Base-by-base conservation (phyloP, 2,113 vertebrate genomes). In the Seriola aureovittata region DNA sequence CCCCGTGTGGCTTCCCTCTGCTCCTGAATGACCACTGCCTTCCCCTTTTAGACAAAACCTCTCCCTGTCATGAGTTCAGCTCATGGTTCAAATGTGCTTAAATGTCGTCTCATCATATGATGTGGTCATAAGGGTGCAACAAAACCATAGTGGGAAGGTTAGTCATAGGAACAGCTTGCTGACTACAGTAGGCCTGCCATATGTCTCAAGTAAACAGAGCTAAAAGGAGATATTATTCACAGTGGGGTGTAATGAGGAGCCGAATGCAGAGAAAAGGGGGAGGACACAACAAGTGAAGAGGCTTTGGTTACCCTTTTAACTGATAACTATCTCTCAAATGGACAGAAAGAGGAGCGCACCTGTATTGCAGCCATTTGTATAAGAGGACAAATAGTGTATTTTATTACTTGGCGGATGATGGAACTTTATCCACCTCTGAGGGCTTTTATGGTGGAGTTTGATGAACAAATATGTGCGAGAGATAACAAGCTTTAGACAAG, bases 271-370 rank as follows among this genome's bases (percentile, higher is more conserved):
- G 73, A n/a, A 75, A 55, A 81, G 44, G 52, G 65, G 32, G 74
- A 69, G 74, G 81, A 34, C 40, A 52, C 14, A 55, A 87, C 84
- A 72, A 93, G 86, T 67, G 71, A 82, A 74, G 82, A 77, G 87
- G 90, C 81, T 93, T 91, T 88, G 78, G 93, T 94, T 94, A 94
- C 93, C 85, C 81, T 91, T 91, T 93, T 91, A 91, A 93, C 90
- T 89, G 93, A 94, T 93, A 80, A 87, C 81, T 74, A 94, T 94
- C 93, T 93, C 87, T 90, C 81, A 90, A 87, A 91, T 70, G 71
- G 84, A 90, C 69, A 82, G 79, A 86, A 74, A 78, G 81, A 77
- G 34, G 78, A 84, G 83, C 14, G 17, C 88, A 92, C 91, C 90
- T 93, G 91, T 84, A 85, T 86, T 58, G 67, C 78, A 42, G 85